Evolutionary conservation across 2,888 invertebrate species (phyloP).

Genomic region (Pteria penguin): DNA sequence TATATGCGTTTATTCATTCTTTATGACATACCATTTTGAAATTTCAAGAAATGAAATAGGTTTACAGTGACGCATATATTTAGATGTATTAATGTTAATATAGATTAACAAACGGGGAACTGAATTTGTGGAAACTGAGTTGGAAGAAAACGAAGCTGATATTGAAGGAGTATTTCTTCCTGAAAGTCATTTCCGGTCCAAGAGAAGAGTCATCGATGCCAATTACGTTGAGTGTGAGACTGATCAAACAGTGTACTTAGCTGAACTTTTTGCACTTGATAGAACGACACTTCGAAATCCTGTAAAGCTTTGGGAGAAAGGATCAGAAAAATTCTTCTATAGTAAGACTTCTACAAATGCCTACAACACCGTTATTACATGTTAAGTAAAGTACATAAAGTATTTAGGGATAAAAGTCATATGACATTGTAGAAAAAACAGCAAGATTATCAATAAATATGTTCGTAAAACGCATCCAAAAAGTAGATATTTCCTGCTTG

Average conservation of each 20-base stretch:
- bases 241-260: constrained; percentile 62
- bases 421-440: neutral
- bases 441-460: no score
- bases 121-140: constrained; percentile 44
- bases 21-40: no score
- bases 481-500: no score
- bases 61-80: neutral
- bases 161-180: constrained; percentile 51
- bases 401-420: neutral
- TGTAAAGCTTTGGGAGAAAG: constrained; percentile 61
- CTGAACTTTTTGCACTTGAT: constrained; percentile 70
- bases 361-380: no score
- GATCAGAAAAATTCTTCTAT: constrained; percentile 63
- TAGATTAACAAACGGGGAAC: constrained; percentile 49
- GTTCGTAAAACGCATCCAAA: no score
- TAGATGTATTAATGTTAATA: neutral
- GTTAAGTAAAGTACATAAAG: neutral
- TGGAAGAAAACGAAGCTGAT: constrained; percentile 43
- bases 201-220: constrained; percentile 49
- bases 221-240: constrained; percentile 62
- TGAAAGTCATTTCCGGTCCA: constrained; percentile 54
- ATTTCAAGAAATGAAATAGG: no score
- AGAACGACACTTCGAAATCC: constrained; percentile 60
- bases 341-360: constrained; percentile 57
- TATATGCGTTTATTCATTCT: no score